Evolutionary conservation across 2,888 invertebrate genomes (phyloP).

Genomic region (Apotomis betuletana): DNA sequence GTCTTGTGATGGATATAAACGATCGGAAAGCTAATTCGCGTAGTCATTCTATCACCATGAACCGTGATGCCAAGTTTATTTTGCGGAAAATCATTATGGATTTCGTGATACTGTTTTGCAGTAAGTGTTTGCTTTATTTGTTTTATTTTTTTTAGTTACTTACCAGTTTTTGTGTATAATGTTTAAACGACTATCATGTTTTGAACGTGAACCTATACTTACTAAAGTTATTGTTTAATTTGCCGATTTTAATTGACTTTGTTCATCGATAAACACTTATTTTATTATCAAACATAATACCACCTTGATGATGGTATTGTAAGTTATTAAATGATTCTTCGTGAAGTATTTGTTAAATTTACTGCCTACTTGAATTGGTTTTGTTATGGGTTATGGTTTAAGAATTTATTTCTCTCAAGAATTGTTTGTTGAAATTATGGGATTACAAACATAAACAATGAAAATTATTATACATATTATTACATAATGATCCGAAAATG

Average conservation of each 20-base stretch:
- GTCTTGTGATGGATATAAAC: slow-evolving; percentile 71
- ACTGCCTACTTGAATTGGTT: too few relatives aligned
- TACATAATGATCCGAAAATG: too few relatives aligned
- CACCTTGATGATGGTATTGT: background rate
- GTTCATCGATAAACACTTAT: background rate
- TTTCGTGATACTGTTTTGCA: slow-evolving; percentile 85
- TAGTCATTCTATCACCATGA: slow-evolving; percentile 74
- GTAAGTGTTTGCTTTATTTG: slow-evolving; percentile 78
- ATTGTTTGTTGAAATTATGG: too few relatives aligned
- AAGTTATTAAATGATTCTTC: too few relatives aligned
- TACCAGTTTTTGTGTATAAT: background rate
- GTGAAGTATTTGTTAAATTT: too few relatives aligned
- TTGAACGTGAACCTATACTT: background rate
- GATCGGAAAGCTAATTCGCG: slow-evolving; percentile 72
- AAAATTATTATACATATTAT: too few relatives aligned
- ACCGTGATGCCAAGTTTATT: slow-evolving; percentile 82
- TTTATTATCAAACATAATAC: background rate
- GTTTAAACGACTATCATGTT: background rate
- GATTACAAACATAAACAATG: too few relatives aligned
- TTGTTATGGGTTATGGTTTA: too few relatives aligned
- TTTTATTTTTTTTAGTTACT: slow-evolving; percentile 28
- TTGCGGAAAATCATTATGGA: slow-evolving; percentile 87
- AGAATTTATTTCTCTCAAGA: too few relatives aligned
- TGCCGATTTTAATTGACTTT: background rate
- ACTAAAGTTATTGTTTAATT: background rate